Conservation (phyloP, 2,888 invertebrate species). For the Parapristionchus giblindavisi region DNA sequence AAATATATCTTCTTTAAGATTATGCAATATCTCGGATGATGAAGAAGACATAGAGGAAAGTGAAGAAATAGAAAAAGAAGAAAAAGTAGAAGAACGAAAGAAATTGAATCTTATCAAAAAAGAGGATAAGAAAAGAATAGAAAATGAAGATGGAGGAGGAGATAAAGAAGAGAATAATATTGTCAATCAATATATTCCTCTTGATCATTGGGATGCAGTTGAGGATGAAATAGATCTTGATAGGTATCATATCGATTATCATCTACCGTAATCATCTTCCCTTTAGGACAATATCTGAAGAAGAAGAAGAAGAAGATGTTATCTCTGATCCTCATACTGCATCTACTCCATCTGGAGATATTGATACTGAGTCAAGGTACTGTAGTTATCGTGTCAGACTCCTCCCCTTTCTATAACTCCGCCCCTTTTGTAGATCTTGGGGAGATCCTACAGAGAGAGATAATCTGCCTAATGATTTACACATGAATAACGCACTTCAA, state of each 20-base stretch:
- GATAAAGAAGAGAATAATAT: background rate
- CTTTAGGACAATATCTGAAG: slow-evolving; percentile 1
- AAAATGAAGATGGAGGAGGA: background rate
- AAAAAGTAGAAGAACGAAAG: background rate
- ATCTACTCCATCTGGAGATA: too few relatives aligned
- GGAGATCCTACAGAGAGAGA: too few relatives aligned
- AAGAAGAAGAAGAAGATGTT: background rate
- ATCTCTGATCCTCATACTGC: background rate
- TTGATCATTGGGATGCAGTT: slow-evolving; percentile 16
- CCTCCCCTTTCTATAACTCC: too few relatives aligned
- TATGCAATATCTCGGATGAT: background rate
- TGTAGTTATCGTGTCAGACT: too few relatives aligned
- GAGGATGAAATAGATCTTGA: background rate
- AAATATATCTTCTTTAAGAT: slow-evolving; percentile 9
- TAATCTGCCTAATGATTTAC: background rate
- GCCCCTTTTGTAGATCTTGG: too few relatives aligned
- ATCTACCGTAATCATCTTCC: slow-evolving; percentile 1
- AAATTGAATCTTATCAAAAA: background rate
- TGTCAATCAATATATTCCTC: background rate
- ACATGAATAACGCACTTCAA: slow-evolving; percentile 1
- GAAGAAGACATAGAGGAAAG: background rate
- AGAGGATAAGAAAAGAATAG: background rate
- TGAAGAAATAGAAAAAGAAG: background rate
- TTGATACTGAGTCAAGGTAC: too few relatives aligned
- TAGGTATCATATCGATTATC: background rate